Base-by-base conservation (phyloP, 2,888 invertebrate genomes). In the Ormyrus thymus region DNA sequence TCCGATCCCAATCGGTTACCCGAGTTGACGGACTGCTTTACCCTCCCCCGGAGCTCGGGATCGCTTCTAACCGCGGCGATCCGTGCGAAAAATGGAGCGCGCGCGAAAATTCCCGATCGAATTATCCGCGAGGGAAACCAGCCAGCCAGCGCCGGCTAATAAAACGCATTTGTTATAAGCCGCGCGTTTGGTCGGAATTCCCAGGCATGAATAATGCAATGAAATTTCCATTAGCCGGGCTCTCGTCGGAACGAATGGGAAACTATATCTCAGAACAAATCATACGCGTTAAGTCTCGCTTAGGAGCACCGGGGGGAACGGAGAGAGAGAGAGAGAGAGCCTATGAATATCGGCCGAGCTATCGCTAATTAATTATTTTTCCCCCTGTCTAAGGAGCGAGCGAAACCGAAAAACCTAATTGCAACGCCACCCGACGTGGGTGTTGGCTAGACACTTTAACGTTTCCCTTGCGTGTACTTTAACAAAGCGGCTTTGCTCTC, bases 301-400 rank as follows among this genome's bases (percentile, higher is more conserved):
- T 61, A 45, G 62, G 1, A 43, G 29, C 43, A 71, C 7, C 15
- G 8, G 45, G 56, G 15, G 15, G 46, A 45, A 64, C 48, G 46
- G 0, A 29, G 29, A 53, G 0, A 29, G 29, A 29, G 29, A 29
- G 29, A n/a, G n/a, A 29, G 29, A 29, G 29, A 29, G 29, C 29
- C 29, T 29, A 62, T 53, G n/a, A 10, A 56, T 64, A 56, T 56
- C 62, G 15, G 29, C 29, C 53, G n/a, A 6, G 70, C 70, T 55
- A 72, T 64, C 64, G 62, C 45, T 73, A 73, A 73, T 73, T 73
- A 73, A 73, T 73, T 73, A 64, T 73, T 72, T 64, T 7, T 62
- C 29, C 29, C 29, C 29, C 29, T 29, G 29, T 29, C 29, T 29
- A 29, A 29, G 29, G 29, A 29, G 61, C 53, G 56, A 56, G 64